Evolutionary conservation across 1,140 invertebrate species (phyloP).

Genomic region (Trypoxylus dichotomus): DNA sequence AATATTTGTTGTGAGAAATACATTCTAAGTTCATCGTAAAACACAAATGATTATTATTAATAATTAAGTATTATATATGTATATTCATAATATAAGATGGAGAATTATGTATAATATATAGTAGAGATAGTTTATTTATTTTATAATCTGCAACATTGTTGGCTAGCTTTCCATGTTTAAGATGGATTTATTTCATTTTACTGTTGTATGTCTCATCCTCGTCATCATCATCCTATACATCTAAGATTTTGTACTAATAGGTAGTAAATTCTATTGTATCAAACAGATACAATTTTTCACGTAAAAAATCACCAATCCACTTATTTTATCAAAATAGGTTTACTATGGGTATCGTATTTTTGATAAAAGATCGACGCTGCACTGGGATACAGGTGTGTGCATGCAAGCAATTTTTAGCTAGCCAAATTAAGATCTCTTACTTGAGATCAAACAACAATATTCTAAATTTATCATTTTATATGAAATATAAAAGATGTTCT

Average conservation of each 20-base stretch:
- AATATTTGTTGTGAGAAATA: conserved; percentile 30
- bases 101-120: conserved; percentile 22
- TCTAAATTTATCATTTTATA: conserved; percentile 31
- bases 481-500: conserved; percentile 22
- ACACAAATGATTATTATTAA: conserved; percentile 27
- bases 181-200: conserved; percentile 10
- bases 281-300: neutral
- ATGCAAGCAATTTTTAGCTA: conserved; percentile 19
- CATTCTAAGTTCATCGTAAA: conserved; percentile 26
- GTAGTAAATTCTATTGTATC: no score
- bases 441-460: conserved; percentile 14
- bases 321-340: neutral
- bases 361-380: conserved; percentile 19
- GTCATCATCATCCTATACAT: neutral
- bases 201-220: conserved; percentile 18
- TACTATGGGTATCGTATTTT: conserved; percentile 11
- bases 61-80: conserved; percentile 32
- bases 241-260: conserved; percentile 3
- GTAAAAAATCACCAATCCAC: neutral
- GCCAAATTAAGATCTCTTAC: neutral
- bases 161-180: conserved; percentile 27
- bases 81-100: conserved; percentile 29
- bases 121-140: conserved; percentile 29
- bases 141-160: conserved; percentile 16
- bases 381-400: neutral